Evolutionary conservation across 2,888 invertebrate species (phyloP), one percentile per base, ranked within the genome.

Genomic region (Limnephilus auricula): DNA sequence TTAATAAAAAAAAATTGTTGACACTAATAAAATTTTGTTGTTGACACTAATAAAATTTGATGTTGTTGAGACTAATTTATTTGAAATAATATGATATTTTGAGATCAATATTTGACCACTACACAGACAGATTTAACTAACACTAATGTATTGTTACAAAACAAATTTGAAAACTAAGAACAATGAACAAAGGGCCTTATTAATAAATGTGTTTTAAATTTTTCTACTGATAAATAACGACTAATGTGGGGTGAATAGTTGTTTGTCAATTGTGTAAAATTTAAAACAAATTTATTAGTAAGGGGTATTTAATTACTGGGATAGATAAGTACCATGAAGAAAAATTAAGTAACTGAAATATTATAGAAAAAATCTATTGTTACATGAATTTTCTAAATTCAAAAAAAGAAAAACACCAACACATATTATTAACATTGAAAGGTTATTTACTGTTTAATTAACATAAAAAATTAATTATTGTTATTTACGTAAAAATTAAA

Each of bases 381-480:
- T 65, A 65, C 65, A n/a, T n/a, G 65, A 65, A 65, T 65, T 25
- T 65, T 25, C 45, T 40, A 45, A 85, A n/a, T 83, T 50, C 18
- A 86, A 15, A 31, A 30, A 86, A 31, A 86, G 30, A 50, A n/a
- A 13, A 85, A 86, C 86, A 86, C 45, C 30, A 50, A 86, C 45
- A 83, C 83, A 83, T 83, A 25, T 45, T 32, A 82, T 37, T 34
- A 83, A 83, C 82, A 82, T 30, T 31, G 18, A 80, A 82, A 34
- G 83, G 83, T 83, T 83, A 83, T 83, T 83, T 83, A 83, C 83
- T 50, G 86, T n/a, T 40, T 37, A n/a, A 86, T 50, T 30, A 30
- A 30, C 45, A 40, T 50, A 83, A 83, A 80, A 85, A 45, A 85
- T n/a, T 15, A 86, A 50, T 86, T 50, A n/a, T 34, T 34, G 25